These are phyloP conservation scores for Zygogramma bicolorata DNA, from an alignment of 2,888 invertebrate genomes.

Conservation along the genomic window DNA sequence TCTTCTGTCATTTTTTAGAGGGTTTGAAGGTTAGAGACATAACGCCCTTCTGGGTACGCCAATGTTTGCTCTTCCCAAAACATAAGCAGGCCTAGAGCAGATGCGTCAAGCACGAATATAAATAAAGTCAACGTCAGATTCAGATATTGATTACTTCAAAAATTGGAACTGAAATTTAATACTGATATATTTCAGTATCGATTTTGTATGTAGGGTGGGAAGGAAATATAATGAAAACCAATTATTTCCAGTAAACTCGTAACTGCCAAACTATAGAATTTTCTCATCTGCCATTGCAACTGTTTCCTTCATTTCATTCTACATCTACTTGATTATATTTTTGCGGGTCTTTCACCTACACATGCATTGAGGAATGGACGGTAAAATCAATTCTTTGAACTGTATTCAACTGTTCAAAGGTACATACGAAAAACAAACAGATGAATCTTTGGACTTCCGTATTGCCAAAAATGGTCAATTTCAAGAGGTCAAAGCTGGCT, in stretches of 20 bases:
- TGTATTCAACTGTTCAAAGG: constrained; percentile 43
- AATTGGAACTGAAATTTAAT: constrained; percentile 38
- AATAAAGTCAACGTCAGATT: constrained; percentile 62
- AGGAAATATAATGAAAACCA: not conserved
- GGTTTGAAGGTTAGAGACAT: not conserved
- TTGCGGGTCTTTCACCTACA: not conserved
- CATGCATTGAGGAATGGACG: not conserved
- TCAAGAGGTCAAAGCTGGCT: constrained; percentile 15
- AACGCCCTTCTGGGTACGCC: constrained; percentile 35
- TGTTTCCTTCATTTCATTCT: not conserved
- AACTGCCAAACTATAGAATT: not conserved
- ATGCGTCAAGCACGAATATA: constrained; percentile 57
- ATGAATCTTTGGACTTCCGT: constrained; percentile 55
- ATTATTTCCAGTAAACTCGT: not conserved
- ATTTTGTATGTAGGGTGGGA: not conserved
- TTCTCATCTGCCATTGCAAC: not conserved
- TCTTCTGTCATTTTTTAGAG: not conserved
- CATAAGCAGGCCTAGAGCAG: constrained; percentile 53
- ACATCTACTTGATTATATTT: not conserved
- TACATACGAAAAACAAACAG: constrained; percentile 54
- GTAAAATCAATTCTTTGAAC: constrained; percentile 17
- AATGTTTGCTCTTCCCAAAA: constrained; percentile 42
- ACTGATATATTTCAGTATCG: constrained; percentile 12
- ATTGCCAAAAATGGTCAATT: constrained; percentile 37
- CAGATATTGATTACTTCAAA: constrained; percentile 60